phyloP scores from a whole-genome alignment of 1,140 invertebrate genomes.

The Bombus turneri region DNA sequence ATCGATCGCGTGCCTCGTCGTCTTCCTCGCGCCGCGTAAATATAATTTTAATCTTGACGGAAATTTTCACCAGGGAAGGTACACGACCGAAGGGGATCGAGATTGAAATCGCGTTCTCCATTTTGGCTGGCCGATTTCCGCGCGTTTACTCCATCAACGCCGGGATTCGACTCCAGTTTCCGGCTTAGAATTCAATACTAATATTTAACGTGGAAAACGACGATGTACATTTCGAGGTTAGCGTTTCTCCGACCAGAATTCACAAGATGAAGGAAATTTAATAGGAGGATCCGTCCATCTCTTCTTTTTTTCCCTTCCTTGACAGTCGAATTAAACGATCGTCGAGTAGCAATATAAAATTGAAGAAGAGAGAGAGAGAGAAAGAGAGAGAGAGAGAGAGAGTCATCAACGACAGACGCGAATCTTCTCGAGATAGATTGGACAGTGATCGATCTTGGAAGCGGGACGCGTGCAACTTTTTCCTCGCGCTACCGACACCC shows the following conservation, averaged over 20 bases:
- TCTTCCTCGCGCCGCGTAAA: slow-evolving; percentile 14
- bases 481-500: background rate
- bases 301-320: background rate
- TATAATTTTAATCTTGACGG: slow-evolving; percentile 50
- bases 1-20: slow-evolving; percentile 13
- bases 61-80: slow-evolving; percentile 15
- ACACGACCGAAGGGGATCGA: background rate
- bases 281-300: background rate
- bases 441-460: slow-evolving; percentile 30
- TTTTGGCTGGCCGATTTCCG: background rate
- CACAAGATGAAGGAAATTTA: no score
- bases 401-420: slow-evolving; percentile 33
- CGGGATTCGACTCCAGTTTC: background rate
- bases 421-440: slow-evolving; percentile 35
- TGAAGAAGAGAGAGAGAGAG: slow-evolving; percentile 3
- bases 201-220: slow-evolving; percentile 11
- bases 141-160: background rate
- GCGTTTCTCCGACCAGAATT: no score
- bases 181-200: slow-evolving; percentile 6
- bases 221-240: background rate
- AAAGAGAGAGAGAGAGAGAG: slow-evolving; percentile 1
- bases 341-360: background rate
- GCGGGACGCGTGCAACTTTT: background rate
- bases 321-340: slow-evolving; percentile 2
- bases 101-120: slow-evolving; percentile 17